Evolutionary conservation across 2,797 vertebrate genomes (phyloP), one percentile per base, ranked within the genome.

Genomic region (Cercopithecus petaurista): DNA sequence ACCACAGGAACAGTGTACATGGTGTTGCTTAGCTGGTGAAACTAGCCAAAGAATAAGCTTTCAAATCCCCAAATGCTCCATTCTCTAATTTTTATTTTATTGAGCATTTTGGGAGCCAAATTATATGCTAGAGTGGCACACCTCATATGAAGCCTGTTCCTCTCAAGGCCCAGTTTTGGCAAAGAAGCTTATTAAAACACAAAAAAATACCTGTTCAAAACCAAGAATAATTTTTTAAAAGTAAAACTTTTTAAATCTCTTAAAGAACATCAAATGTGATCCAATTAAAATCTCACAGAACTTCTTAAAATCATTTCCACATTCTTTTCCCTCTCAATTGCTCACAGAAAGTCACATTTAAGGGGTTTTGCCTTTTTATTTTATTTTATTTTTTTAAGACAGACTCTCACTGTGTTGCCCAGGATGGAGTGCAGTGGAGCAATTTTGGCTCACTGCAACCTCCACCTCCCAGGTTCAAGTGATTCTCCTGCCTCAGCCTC

Each of bases 51-150:
- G 95, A 81, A 73, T 82, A 88, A 87, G 11, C 39, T 81, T 92
- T 70, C 46, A 95, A 90, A 90, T 80, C 11, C 26, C 30, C 43
- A 95, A 70, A 83, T 95, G 12, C 15, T 88, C 89, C 89, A 43
- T 82, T 90, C 8, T 96, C 19, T 91, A 76, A 61, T 52, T 80
- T 64, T 90, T 55, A 24, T 55, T 91, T 75, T 57, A 84, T 88
- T 19, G 41, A n/a, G n/a, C 57, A 89, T 94, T 48, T 30, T 59
- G n/a, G 36, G 7, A 24, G 14, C 36, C 94, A 96, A 96, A 93
- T 88, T 84, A 90, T 84, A 85, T 33, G 28, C 39, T 80, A 90
- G 1, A 92, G 21, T 86, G 52, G 13, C 1, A 83, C 52, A 91
- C 5, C 9, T 97, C 57, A 90, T 88, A 33, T 88, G 85, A 86